phyloP scores from a whole-genome alignment of 2,888 invertebrate genomes.

The Scaptomyza reducta region DNA sequence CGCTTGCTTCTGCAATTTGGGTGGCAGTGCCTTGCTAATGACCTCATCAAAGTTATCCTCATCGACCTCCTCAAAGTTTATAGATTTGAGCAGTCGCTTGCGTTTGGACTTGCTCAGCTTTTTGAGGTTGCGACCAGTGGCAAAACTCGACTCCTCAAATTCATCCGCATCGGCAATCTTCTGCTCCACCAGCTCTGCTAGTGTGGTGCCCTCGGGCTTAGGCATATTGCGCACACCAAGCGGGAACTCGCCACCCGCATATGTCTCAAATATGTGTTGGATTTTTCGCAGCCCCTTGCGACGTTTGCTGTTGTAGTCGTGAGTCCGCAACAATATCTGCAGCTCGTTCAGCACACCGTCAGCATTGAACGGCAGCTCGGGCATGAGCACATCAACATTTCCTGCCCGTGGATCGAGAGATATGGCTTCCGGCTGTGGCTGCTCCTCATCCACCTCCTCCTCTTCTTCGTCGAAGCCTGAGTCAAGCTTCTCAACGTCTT shows the following conservation, averaged over 20 bases:
- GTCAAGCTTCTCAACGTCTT: slow-evolving; percentile 87
- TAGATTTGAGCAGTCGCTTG: slow-evolving; percentile 76
- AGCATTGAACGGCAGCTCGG: slow-evolving; percentile 88
- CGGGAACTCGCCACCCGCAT: slow-evolving; percentile 88
- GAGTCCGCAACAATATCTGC: slow-evolving; percentile 84
- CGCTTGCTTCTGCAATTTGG: slow-evolving; percentile 66
- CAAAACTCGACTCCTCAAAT: slow-evolving; percentile 85
- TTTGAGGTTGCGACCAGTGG: slow-evolving; percentile 81
- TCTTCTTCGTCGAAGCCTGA: slow-evolving; percentile 70
- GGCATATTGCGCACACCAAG: slow-evolving; percentile 86
- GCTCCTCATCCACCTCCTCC: slow-evolving; percentile 82
- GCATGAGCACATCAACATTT: slow-evolving; percentile 89
- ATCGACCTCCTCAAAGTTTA: slow-evolving; percentile 79
- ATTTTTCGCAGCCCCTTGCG: slow-evolving; percentile 86
- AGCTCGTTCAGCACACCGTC: slow-evolving; percentile 86
- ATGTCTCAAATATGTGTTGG: slow-evolving; percentile 84
- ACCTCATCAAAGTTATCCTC: slow-evolving; percentile 81
- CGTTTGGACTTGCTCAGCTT: slow-evolving; percentile 84
- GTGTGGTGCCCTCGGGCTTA: slow-evolving; percentile 79
- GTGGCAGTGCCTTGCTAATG: slow-evolving; percentile 74
- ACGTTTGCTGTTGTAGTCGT: slow-evolving; percentile 86
- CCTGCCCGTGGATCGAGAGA: slow-evolving; percentile 92
- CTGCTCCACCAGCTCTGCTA: slow-evolving; percentile 74
- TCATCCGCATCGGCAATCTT: slow-evolving; percentile 84
- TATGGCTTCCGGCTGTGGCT: slow-evolving; percentile 42